Evolutionary conservation across 2,888 invertebrate genomes (phyloP), one percentile per base, ranked within the genome.

Genomic region (Mylabris sibirica): DNA sequence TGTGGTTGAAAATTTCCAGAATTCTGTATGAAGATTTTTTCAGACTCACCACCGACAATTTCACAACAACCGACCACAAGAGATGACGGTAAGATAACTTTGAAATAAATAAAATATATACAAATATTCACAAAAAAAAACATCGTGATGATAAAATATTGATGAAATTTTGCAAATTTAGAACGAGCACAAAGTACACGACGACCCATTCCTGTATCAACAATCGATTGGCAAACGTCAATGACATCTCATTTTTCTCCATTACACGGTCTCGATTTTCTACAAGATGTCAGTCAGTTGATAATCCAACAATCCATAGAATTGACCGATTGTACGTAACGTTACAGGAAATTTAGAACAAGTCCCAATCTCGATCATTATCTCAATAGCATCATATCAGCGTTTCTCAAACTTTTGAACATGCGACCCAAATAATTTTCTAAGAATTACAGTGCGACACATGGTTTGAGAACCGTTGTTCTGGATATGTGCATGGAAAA

Each of bases 261-360:
- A 0, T 83, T 89, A 49, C 87, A 89, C 59, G 93, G 93, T 14
- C 86, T 92, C 70, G 92, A 92, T 80, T 92, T 93, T 81, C 87
- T 94, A 59, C 87, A 88, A 63, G 92, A 91, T 26, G 88, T 91
- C 61, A 88, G 91, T 66, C 90, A 89, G 60, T 84, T 93, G 4
- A 88, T 91, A 72, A 91, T 94, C 67, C 93, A 94, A 80, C 94
- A 94, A 84, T 92, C 94, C 57, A 90, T 94, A 59, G 94, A 95
- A 81, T 84, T 94, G 11, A 88, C 90, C 80, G 92, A 93, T 82
- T 84, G 93, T 93, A 84, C 85, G 89, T 87, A 61, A n/a, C n/a
- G n/a, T n/a, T n/a, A n/a, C n/a, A 5, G 14, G 3, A 1, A 14
- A 38, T 38, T 38, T 12, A 11, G 38, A 24, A 22, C 34, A 26